Conservation (phyloP, 1,140 invertebrate genomes). For the Matsumurasca onukii region DNA sequence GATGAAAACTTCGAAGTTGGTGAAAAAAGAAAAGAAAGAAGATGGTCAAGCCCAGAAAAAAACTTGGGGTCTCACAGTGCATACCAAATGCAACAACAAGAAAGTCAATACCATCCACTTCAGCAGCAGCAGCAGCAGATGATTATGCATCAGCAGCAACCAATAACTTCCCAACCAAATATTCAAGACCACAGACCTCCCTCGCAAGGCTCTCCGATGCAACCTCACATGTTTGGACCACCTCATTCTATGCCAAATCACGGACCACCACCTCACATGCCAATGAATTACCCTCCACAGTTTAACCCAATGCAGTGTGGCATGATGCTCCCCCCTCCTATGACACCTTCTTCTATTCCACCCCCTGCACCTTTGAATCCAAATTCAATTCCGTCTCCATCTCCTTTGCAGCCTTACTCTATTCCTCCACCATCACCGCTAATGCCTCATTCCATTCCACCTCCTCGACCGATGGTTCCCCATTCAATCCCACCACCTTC, state of each 20-base stretch:
- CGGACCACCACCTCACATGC: conserved; percentile 18
- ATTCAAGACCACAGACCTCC: conserved; percentile 24
- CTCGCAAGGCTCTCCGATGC: not conserved
- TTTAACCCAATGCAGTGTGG: conserved; percentile 34
- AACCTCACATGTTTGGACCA: not conserved
- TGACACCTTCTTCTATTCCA: conserved; percentile 48
- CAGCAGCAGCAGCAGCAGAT: not conserved
- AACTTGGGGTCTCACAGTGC: no score
- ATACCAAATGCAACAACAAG: conserved; percentile 25
- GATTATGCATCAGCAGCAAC: conserved; percentile 4
- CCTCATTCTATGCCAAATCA: not conserved
- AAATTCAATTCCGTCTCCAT: conserved; percentile 53
- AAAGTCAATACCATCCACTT: not conserved
- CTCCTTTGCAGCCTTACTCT: conserved; percentile 46
- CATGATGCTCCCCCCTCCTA: conserved; percentile 41
- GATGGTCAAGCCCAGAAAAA: conserved; percentile 16
- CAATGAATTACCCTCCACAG: conserved; percentile 4
- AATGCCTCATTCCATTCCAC: conserved; percentile 43
- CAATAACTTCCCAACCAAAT: conserved; percentile 33
- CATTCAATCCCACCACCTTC: conserved; percentile 45
- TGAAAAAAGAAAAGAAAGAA: conserved; percentile 46
- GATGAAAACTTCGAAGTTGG: not conserved
- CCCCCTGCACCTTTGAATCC: conserved; percentile 53
- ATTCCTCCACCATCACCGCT: conserved; percentile 46
- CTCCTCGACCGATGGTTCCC: conserved; percentile 46